Percentiles rank a stretch among this genome's conserved stretches.
phyloP scores from a whole-genome alignment of 2,888 invertebrate genomes.

The Caenorhabditis becei region DNA sequence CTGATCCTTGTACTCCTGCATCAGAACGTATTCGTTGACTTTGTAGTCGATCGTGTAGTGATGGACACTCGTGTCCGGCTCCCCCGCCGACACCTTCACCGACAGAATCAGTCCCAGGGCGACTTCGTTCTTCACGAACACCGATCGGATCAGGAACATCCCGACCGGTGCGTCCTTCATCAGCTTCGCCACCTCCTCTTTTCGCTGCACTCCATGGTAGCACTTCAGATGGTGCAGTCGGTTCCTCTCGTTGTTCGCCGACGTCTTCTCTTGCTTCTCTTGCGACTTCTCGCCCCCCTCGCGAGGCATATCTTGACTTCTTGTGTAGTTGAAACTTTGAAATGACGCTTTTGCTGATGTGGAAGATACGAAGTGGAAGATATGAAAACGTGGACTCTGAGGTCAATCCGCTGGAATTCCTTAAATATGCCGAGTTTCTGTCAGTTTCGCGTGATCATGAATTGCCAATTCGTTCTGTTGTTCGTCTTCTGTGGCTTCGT shows the following conservation, averaged over 20 bases:
- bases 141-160: conserved; percentile 38
- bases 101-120: conserved; percentile 41
- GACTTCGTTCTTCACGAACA: conserved; percentile 31
- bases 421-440: no score
- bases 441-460: no score
- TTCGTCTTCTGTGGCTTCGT: no score
- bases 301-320: conserved; percentile 26
- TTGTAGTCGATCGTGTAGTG: conserved; percentile 38
- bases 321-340: no score
- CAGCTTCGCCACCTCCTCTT: conserved; percentile 35
- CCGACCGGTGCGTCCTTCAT: conserved; percentile 44
- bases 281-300: conserved; percentile 26
- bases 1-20: conserved; percentile 36
- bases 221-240: conserved; percentile 34
- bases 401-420: no score
- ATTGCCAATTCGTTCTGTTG: no score
- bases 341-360: no score
- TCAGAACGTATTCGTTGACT: conserved; percentile 17
- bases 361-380: no score
- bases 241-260: conserved; percentile 10
- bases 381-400: no score
- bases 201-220: conserved; percentile 58
- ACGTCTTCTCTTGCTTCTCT: conserved; percentile 35
- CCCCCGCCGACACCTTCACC: conserved; percentile 34
- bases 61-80: conserved; percentile 29